A percentile compares a stretch with the other conserved stretches of the same genome.
phyloP scores from a whole-genome alignment of 2,797 vertebrate species.

The Silurus aristotelis region DNA sequence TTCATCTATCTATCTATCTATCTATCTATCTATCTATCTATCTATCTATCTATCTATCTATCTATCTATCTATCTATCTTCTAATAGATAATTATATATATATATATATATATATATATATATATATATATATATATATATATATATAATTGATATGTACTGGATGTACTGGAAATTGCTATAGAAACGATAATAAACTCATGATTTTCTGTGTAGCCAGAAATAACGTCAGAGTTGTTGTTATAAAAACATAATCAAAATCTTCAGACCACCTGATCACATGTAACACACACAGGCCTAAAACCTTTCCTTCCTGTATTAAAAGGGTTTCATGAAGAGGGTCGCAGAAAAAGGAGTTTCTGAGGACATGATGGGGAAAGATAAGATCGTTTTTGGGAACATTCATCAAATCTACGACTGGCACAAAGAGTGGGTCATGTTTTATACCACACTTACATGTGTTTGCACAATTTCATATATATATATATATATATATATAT shows the following conservation, averaged over 20 bases:
- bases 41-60: too few species aligned
- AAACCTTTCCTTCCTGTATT: neutral
- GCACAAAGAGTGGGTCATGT: conserved; percentile 89
- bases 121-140: neutral
- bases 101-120: too few species aligned
- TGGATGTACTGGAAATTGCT: neutral
- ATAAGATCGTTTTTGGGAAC: conserved; percentile 97
- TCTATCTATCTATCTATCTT: too few species aligned
- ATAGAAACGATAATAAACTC: neutral
- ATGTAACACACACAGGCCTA: neutral
- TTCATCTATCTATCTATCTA: too few species aligned
- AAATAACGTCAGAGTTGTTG: neutral
- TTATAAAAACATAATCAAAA: neutral
- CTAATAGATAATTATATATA: neutral
- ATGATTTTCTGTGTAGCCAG: neutral
- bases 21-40: too few species aligned
- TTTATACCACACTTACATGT: neutral
- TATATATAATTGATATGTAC: too few species aligned
- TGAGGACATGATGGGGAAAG: conserved; percentile 96
- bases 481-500: too few species aligned
- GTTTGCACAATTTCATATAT: neutral
- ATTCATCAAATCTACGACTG: conserved; percentile 98
- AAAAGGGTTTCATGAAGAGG: conserved; percentile 92
- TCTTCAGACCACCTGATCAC: neutral
- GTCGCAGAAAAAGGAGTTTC: conserved; percentile 91